Evolutionary conservation across 1,140 invertebrate genomes (phyloP).

Genomic region (Pogonognathellus flavescens): DNA sequence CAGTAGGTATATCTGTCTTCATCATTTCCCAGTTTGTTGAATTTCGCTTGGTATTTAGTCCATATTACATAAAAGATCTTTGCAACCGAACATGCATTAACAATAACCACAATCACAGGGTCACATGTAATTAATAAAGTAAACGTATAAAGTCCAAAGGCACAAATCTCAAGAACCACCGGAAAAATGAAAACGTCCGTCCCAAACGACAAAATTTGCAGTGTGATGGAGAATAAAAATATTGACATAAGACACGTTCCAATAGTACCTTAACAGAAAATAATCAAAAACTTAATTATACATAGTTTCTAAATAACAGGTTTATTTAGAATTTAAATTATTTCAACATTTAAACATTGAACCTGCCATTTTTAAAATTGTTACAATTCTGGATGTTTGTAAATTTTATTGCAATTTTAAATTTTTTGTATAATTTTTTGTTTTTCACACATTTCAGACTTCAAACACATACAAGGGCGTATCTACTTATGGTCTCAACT

Average conservation of each 20-base stretch:
- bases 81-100: background rate
- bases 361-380: too few relatives aligned
- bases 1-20: background rate
- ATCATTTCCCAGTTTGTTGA: background rate
- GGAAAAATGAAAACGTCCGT: background rate
- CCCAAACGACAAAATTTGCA: background rate
- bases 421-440: too few relatives aligned
- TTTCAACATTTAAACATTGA: background rate
- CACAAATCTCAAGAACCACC: slow-evolving; percentile 13
- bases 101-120: background rate
- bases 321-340: background rate
- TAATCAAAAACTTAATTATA: background rate
- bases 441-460: too few relatives aligned
- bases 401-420: too few relatives aligned
- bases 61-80: background rate
- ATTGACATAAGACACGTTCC: slow-evolving; percentile 3
- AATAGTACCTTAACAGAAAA: background rate
- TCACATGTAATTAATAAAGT: background rate
- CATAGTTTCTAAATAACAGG: background rate
- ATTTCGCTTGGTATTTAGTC: slow-evolving; percentile 12
- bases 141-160: background rate
- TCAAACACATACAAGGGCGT: too few relatives aligned
- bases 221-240: background rate
- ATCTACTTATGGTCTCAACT: too few relatives aligned
- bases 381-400: too few relatives aligned